Conservation (phyloP, 2,888 invertebrate species). For the Arge pagana region DNA sequence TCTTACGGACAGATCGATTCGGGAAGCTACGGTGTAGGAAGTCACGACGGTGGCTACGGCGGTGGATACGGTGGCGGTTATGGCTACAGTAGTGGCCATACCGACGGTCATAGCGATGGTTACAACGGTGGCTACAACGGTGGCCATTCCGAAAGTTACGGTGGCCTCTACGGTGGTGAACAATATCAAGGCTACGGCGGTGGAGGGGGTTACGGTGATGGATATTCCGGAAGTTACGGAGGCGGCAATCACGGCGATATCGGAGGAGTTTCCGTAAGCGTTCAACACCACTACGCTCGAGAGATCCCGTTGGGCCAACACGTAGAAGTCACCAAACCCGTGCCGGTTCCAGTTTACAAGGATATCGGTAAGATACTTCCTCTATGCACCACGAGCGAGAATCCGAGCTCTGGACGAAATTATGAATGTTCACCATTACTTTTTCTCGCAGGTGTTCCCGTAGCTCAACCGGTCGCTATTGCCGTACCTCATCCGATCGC, state of each 20-base stretch:
- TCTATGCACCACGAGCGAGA: neutral
- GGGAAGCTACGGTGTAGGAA: conserved; percentile 27
- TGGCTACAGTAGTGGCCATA: conserved; percentile 39
- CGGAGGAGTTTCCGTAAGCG: conserved; percentile 35
- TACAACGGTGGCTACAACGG: conserved; percentile 17
- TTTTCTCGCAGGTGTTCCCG: conserved; percentile 59
- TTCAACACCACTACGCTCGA: conserved; percentile 57
- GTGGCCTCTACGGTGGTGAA: conserved; percentile 26
- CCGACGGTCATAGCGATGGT: neutral
- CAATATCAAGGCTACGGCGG: conserved; percentile 17
- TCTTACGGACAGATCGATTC: conserved; percentile 25
- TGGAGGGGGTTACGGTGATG: conserved; percentile 21
- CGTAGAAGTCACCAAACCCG: conserved; percentile 69
- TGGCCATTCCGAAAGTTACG: conserved; percentile 29
- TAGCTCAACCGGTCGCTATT: conserved; percentile 67
- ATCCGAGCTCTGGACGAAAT: neutral
- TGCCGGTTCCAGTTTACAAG: conserved; percentile 69
- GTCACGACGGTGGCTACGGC: conserved; percentile 26
- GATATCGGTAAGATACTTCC: conserved; percentile 59
- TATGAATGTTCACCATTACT: neutral
- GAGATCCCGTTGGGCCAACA: conserved; percentile 66
- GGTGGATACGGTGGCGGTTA: conserved; percentile 26
- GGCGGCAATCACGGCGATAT: conserved; percentile 17
- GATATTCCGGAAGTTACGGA: conserved; percentile 30
- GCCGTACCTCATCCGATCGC: conserved; percentile 64